Percentiles rank a stretch among this genome's conserved stretches.
Conservation (phyloP, 2,888 invertebrate species). For the Nezara viridula region DNA sequence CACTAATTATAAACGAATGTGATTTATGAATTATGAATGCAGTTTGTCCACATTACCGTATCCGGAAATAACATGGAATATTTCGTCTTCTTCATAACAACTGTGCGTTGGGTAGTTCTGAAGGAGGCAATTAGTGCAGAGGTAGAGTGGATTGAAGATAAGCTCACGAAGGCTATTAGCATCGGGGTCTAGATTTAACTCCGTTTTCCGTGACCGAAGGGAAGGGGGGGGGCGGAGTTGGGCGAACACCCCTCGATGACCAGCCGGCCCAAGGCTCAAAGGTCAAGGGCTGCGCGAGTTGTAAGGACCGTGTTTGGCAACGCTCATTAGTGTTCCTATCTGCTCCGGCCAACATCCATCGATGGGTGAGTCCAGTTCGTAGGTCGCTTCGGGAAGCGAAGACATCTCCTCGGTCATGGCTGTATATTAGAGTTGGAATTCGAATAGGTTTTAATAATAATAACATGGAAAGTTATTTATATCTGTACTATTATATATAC, state of each 20-base stretch:
- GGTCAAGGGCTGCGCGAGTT: not conserved
- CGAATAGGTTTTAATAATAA: too few species aligned
- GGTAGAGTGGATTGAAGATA: not conserved
- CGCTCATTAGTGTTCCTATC: not conserved
- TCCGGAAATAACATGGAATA: too few species aligned
- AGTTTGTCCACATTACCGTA: too few species aligned
- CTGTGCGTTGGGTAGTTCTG: not conserved
- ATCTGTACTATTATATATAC: too few species aligned
- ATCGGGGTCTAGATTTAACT: not conserved
- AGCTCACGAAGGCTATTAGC: constrained; percentile 27
- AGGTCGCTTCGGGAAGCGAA: not conserved
- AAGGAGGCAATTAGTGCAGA: not conserved
- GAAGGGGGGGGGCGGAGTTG: not conserved
- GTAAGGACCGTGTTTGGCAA: not conserved
- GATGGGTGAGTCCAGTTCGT: not conserved
- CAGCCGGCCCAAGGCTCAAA: not conserved
- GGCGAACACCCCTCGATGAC: not conserved
- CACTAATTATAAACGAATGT: too few species aligned
- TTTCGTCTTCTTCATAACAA: not conserved
- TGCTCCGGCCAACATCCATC: not conserved
- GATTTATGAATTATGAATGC: too few species aligned
- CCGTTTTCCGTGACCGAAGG: not conserved
- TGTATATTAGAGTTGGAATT: too few species aligned
- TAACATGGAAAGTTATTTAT: too few species aligned
- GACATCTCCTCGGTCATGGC: too few species aligned